Evolutionary conservation across 2,797 vertebrate genomes (phyloP).

Genomic region (Hylomyscus alleni): DNA sequence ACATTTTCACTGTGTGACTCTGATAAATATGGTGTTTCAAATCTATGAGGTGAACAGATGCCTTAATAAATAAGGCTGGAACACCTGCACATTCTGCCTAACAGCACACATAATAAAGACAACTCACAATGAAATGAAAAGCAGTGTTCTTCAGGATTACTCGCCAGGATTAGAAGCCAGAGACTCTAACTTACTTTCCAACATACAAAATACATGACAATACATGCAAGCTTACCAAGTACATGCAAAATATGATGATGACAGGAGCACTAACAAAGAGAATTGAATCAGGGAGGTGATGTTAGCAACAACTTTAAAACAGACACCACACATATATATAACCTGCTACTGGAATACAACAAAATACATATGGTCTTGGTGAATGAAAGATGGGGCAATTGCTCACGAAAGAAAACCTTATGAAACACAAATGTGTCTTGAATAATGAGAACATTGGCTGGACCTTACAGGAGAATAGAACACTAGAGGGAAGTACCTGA

Average conservation of each 20-base stretch:
- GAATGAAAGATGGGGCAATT: background rate
- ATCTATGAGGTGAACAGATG: background rate
- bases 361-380: background rate
- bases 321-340: background rate
- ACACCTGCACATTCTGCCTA: background rate
- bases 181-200: background rate
- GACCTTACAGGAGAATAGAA: background rate
- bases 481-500: background rate
- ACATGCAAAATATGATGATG: background rate
- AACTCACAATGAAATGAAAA: background rate
- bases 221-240: background rate
- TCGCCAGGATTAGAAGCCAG: background rate
- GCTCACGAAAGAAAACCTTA: background rate
- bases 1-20: background rate
- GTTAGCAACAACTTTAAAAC: constrained; percentile 28
- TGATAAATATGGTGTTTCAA: background rate
- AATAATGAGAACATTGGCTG: background rate
- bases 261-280: background rate
- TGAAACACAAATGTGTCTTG: background rate
- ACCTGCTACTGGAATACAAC: background rate
- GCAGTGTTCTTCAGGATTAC: background rate
- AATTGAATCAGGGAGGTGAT: background rate
- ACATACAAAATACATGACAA: background rate
- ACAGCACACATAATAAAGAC: background rate
- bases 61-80: background rate